These are phyloP conservation scores for Pasiphila rectangulata DNA, from an alignment of 2,888 invertebrate species.

Conservation along the genomic window DNA sequence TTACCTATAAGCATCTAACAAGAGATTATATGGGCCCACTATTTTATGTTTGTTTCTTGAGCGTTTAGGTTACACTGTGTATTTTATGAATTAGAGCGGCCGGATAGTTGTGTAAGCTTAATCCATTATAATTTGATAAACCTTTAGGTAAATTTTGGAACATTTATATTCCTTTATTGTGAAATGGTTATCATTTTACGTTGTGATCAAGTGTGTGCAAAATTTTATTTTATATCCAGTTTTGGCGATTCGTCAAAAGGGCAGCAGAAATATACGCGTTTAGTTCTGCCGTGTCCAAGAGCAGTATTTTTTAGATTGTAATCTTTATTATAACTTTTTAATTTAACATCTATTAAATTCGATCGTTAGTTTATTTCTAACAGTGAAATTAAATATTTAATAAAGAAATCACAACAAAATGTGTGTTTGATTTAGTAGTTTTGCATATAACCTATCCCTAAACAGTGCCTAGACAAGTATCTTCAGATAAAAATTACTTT, in stretches of 20 bases:
- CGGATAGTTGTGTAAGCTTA: conserved; percentile 24
- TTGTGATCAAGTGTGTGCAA: conserved; percentile 80
- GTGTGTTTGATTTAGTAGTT: conserved; percentile 51
- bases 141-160: conserved; percentile 48
- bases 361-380: conserved; percentile 81
- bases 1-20: conserved; percentile 11
- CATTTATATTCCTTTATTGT: conserved; percentile 72
- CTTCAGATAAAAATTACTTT: no score
- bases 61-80: conserved; percentile 9
- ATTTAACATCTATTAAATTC: conserved; percentile 77
- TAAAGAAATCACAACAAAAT: conserved; percentile 78
- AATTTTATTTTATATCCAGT: conserved; percentile 69
- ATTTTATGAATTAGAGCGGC: conserved; percentile 9
- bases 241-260: conserved; percentile 63
- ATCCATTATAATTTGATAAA: conserved; percentile 42
- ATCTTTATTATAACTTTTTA: conserved; percentile 73
- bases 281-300: conserved; percentile 76
- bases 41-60: conserved; percentile 10
- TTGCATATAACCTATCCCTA: background rate
- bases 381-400: conserved; percentile 80
- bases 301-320: conserved; percentile 80
- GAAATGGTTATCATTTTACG: conserved; percentile 78
- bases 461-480: background rate
- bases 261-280: conserved; percentile 64
- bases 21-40: conserved; percentile 24